Evolutionary conservation across 2,888 invertebrate genomes (phyloP), one percentile per base, ranked within the genome.

Genomic region (Apodemia mormo): DNA sequence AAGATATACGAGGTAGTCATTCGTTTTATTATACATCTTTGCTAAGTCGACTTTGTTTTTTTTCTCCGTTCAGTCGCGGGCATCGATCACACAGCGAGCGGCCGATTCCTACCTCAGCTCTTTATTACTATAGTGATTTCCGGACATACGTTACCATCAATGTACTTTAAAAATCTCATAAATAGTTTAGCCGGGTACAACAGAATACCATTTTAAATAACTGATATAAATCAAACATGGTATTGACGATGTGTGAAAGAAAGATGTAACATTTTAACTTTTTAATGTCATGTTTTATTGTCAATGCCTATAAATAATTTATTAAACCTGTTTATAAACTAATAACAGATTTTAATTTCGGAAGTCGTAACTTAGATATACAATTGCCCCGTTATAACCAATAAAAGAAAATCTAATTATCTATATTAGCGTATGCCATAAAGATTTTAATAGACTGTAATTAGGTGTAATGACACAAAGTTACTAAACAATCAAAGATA

Each of bases 1-100:
- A 92, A 92, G 92, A 92, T 92, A 92, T 92, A 92, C 87, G 91
- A 85, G 85, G 85, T 61, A 87, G 90, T 91, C 90, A 90, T 92
- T 92, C 90, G 87, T 92, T 92, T 91, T 92, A 92, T 92, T 87
- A 90, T 90, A 91, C 92, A 92, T 92, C 92, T 89, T 90, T 89
- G 90, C 91, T 92, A 90, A 91, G 91, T 89, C 91, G 90, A 90
- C 90, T 90, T 90, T 90, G 88, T 84, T 89, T 91, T 40, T 92
- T 88, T 92, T 92, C 91, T 90, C 90, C 87, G 89, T 81, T 86
- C 61, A 61, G 61, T 82, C 82, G 79, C 82, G 81, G 81, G 89
- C 92, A 92, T 92, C 92, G 89, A 92, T 92, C 92, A 92, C 92
- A 76, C 92, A 92, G 92, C 92, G 87, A 84, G 92, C 84, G 89